Conservation (phyloP, 1,140 invertebrate species). For the Psix sp. region DNA sequence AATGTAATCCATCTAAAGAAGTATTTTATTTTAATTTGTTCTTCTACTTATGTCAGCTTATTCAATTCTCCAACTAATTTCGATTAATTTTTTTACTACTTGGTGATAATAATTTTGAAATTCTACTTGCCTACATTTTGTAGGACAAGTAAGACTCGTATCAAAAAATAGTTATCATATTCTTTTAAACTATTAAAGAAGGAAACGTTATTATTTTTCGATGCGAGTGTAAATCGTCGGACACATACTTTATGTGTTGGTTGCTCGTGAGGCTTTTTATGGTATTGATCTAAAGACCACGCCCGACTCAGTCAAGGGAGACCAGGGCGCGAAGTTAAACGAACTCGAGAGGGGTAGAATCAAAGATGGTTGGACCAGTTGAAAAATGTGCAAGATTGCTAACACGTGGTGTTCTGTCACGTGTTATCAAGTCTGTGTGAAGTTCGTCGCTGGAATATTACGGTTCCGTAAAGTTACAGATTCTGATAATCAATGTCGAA, state of each 20-base stretch:
- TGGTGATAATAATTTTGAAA: too few species aligned
- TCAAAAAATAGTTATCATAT: too few species aligned
- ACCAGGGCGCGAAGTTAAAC: constrained; percentile 36
- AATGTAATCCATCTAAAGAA: too few species aligned
- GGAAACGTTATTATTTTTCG: neutral
- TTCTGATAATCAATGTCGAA: constrained; percentile 23
- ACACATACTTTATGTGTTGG: constrained; percentile 26
- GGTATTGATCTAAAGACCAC: constrained; percentile 68
- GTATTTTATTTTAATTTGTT: too few species aligned
- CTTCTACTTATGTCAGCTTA: too few species aligned
- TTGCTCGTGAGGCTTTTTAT: constrained; percentile 62
- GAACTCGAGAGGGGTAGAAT: constrained; percentile 14
- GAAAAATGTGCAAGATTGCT: constrained; percentile 13
- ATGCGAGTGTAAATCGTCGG: constrained; percentile 16
- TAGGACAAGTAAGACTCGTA: too few species aligned
- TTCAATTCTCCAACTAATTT: too few species aligned
- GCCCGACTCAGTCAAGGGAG: constrained; percentile 52
- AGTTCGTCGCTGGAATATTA: neutral
- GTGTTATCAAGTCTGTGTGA: constrained; percentile 13
- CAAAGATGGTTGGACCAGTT: constrained; percentile 30
- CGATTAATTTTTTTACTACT: too few species aligned
- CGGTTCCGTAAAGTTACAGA: constrained; percentile 4
- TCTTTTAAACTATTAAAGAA: neutral
- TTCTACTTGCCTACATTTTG: too few species aligned
- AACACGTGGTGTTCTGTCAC: constrained; percentile 40